Conservation (phyloP, 2,113 vertebrate genomes). For the Clarias gariepinus region DNA sequence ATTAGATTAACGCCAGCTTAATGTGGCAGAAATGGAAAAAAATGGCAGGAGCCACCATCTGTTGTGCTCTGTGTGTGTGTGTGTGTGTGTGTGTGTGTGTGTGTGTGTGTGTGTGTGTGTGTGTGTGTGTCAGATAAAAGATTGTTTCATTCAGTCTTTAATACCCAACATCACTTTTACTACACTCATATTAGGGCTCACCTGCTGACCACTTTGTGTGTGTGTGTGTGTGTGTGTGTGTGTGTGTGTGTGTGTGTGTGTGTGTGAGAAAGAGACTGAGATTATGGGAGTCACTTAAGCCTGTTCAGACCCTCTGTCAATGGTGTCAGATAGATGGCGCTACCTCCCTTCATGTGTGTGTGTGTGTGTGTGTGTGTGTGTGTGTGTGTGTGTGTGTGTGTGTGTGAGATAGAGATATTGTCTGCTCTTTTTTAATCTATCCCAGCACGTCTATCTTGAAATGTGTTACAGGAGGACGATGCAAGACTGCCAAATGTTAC, state of each 20-base stretch:
- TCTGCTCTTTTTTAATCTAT: slow-evolving; percentile 6
- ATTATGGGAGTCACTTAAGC: background rate
- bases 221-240: slow-evolving; percentile 18
- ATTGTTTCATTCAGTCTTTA: slow-evolving; percentile 14
- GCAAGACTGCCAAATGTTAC: background rate
- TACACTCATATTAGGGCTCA: slow-evolving; percentile 3
- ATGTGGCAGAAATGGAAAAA: slow-evolving; percentile 26
- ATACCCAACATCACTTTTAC: slow-evolving; percentile 10
- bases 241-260: slow-evolving; percentile 11
- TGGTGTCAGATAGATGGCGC: slow-evolving; percentile 24
- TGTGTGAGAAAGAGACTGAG: background rate
- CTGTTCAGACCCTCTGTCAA: background rate
- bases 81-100: slow-evolving; percentile 20
- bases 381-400: slow-evolving; percentile 40
- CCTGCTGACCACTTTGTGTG: background rate
- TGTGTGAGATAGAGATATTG: slow-evolving; percentile 9
- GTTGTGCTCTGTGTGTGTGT: slow-evolving; percentile 12
- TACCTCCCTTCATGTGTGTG: background rate
- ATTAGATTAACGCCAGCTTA: slow-evolving; percentile 18
- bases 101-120: slow-evolving; percentile 16
- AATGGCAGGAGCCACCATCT: slow-evolving; percentile 26
- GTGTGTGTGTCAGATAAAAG: background rate
- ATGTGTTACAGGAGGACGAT: background rate
- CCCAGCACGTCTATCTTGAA: slow-evolving; percentile 2
- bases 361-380: slow-evolving; percentile 32